Percentiles rank a stretch among this genome's conserved stretches.
Conservation (phyloP, 2,113 vertebrate genomes). For the Halcyon senegalensis region DNA sequence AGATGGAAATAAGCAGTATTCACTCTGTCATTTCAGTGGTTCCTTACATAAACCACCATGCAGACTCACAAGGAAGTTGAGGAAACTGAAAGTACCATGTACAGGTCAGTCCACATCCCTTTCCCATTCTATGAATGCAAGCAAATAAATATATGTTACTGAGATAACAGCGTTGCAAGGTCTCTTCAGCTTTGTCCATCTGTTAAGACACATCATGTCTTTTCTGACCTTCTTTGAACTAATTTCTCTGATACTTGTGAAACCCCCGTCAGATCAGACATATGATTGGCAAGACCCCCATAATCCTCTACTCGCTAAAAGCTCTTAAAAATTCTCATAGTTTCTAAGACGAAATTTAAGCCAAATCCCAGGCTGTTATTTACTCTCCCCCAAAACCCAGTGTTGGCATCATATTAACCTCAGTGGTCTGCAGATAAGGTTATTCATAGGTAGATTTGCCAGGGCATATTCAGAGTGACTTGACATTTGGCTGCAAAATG, state of each 20-base stretch:
- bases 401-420: not conserved
- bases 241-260: not conserved
- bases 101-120: not conserved
- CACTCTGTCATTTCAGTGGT: not conserved
- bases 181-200: not conserved
- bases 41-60: not conserved
- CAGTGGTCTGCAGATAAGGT: not conserved
- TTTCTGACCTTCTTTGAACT: not conserved
- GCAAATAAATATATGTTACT: not conserved
- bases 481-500: not conserved
- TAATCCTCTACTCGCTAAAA: not conserved
- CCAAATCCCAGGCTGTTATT: not conserved
- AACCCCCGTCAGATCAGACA: not conserved
- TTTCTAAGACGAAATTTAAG: not conserved
- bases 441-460: not conserved
- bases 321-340: not conserved
- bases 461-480: not conserved
- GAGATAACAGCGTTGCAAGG: not conserved
- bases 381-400: not conserved
- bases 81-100: not conserved
- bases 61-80: not conserved
- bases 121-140: not conserved
- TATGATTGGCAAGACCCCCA: not conserved
- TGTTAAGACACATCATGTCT: not conserved
- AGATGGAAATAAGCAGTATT: not conserved